phyloP scores from a whole-genome alignment of 2,888 invertebrate genomes.

The Ichneumoninae sp. region DNA sequence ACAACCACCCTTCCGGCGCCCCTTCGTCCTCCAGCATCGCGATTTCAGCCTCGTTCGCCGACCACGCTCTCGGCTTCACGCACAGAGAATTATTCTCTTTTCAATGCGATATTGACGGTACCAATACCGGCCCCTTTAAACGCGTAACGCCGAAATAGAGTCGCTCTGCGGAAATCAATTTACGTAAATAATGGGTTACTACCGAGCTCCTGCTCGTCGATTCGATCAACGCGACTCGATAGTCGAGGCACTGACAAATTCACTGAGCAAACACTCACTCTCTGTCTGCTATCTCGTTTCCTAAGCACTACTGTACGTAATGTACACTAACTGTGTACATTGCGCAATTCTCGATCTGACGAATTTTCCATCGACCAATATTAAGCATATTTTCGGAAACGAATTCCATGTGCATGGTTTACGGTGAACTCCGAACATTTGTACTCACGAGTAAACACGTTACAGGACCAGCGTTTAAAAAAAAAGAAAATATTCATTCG shows the following conservation, averaged over 20 bases:
- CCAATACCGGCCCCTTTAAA: constrained; percentile 51
- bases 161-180: constrained; percentile 78
- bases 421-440: neutral
- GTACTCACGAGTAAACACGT: neutral
- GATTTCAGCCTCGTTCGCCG: constrained; percentile 37
- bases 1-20: constrained; percentile 4
- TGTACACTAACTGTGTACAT: constrained; percentile 1
- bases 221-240: constrained; percentile 38
- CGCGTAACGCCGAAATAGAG: constrained; percentile 74
- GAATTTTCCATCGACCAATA: constrained; percentile 11
- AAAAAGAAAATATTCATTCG: neutral
- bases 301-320: constrained; percentile 36
- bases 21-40: constrained; percentile 30
- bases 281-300: constrained; percentile 13
- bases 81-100: constrained; percentile 35
- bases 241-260: constrained; percentile 40
- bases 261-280: constrained; percentile 25
- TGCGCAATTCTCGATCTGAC: neutral
- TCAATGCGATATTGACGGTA: constrained; percentile 48
- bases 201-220: neutral
- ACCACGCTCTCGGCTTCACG: constrained; percentile 18
- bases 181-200: constrained; percentile 77
- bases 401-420: neutral
- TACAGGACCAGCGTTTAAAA: neutral
- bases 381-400: too few relatives aligned